Conservation (phyloP, 1,140 invertebrate genomes). For the Cherax destructor region DNA sequence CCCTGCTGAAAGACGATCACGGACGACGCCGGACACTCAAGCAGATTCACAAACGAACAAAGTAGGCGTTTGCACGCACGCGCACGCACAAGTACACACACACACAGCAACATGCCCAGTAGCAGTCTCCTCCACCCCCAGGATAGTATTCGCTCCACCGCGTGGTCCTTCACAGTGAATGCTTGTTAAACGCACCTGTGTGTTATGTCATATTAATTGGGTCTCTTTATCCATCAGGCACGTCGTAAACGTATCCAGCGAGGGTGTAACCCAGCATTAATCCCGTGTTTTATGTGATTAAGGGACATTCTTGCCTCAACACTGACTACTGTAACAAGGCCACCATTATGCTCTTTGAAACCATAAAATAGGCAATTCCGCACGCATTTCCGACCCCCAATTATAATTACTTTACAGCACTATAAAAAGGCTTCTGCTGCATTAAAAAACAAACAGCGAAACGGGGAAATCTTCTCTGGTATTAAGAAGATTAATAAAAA, state of each 20-base stretch:
- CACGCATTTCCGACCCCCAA: slow-evolving; percentile 6
- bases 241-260: background rate
- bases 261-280: slow-evolving; percentile 21
- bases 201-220: slow-evolving; percentile 7
- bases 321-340: slow-evolving; percentile 12
- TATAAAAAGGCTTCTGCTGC: background rate
- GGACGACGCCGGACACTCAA: no score
- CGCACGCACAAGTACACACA: no score
- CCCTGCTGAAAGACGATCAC: no score
- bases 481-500: background rate
- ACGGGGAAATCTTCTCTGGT: background rate
- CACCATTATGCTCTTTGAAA: background rate
- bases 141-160: no score
- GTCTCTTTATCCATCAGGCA: background rate
- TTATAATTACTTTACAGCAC: slow-evolving; percentile 9
- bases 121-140: no score
- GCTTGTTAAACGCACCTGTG: background rate
- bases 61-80: no score
- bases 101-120: background rate
- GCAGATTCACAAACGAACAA: no score
- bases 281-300: slow-evolving; percentile 28
- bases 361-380: background rate
- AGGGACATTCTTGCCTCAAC: background rate
- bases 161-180: background rate
- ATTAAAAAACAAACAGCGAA: background rate